Conservation (phyloP, 2,113 vertebrate genomes). For the Myanophis thanlyinensis region DNA sequence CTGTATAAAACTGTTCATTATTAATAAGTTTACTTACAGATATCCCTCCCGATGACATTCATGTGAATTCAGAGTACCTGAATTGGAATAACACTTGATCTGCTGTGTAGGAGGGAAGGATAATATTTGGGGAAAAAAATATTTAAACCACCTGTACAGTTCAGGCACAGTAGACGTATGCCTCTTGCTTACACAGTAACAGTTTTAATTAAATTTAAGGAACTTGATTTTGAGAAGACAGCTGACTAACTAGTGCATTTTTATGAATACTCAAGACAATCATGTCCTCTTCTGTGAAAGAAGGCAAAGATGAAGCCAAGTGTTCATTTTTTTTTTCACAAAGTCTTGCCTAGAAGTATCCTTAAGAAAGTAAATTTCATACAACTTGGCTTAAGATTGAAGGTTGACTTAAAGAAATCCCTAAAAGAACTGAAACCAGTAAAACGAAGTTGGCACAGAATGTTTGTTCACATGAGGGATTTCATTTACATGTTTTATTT, state of each 20-base stretch:
- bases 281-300: background rate
- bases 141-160: background rate
- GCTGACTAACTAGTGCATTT: background rate
- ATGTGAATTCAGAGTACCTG: conserved; percentile 31
- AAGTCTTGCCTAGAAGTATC: background rate
- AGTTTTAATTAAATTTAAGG: background rate
- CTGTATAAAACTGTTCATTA: conserved; percentile 52
- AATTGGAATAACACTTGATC: conserved; percentile 17
- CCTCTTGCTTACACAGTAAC: background rate
- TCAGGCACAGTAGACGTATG: background rate
- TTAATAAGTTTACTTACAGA: conserved; percentile 46
- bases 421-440: background rate
- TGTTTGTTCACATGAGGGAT: background rate
- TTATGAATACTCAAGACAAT: background rate
- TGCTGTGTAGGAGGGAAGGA: conserved; percentile 17
- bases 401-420: background rate
- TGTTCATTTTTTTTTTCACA: background rate
- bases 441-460: background rate
- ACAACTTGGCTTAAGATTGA: background rate
- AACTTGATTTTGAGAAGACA: background rate
- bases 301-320: background rate
- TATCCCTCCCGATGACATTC: conserved; percentile 42
- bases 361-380: background rate
- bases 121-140: conserved; percentile 28
- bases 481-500: background rate